Evolutionary conservation across 2,797 vertebrate species (phyloP).

Genomic region (Onychomys torridus): DNA sequence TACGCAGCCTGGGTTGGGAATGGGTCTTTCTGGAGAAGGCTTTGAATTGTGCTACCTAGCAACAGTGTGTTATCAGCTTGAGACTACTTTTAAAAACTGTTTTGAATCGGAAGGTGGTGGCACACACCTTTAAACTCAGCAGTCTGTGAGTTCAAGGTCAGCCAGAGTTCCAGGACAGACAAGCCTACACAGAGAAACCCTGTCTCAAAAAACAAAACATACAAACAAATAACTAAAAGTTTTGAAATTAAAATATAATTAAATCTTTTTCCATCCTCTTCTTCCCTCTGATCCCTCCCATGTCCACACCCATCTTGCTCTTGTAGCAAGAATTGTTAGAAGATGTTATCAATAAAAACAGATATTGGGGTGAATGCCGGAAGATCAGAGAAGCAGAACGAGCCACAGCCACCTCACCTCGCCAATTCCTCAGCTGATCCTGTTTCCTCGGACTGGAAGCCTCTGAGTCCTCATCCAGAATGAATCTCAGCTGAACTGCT

Average conservation of each 20-base stretch:
- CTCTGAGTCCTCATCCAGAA: too few species aligned
- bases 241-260: background rate
- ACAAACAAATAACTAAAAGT: background rate
- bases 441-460: too few species aligned
- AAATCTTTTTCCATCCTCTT: background rate
- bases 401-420: too few species aligned
- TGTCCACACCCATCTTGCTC: background rate
- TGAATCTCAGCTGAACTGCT: too few species aligned
- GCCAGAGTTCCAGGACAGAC: background rate
- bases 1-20: background rate
- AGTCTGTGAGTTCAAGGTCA: background rate
- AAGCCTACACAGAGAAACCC: background rate
- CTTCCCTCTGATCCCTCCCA: background rate
- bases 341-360: too few species aligned
- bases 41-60: constrained; percentile 23
- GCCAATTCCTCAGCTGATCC: too few species aligned
- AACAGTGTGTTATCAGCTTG: background rate
- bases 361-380: too few species aligned
- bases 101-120: background rate
- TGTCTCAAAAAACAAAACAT: background rate
- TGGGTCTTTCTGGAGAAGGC: constrained; percentile 23
- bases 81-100: background rate
- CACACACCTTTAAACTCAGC: background rate
- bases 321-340: too few species aligned
- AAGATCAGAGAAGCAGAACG: too few species aligned